A percentile compares a stretch with the other conserved stretches of the same genome.
Conservation (phyloP, 2,797 vertebrate genomes). For the Nyctibius grandis region DNA sequence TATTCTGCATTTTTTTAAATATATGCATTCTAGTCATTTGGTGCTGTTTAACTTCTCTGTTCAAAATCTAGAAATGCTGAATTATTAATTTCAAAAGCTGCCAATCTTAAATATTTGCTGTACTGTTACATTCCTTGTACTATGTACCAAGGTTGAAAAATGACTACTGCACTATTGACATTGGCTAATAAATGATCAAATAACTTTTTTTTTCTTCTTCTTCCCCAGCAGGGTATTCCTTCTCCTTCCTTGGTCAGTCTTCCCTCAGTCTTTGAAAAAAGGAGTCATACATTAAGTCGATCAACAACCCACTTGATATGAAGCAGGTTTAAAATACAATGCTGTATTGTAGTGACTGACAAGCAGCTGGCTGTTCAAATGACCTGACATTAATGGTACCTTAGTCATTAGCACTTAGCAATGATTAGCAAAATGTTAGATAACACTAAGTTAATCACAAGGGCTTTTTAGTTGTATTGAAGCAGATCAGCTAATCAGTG, state of each 20-base stretch:
- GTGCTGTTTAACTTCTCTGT: background rate
- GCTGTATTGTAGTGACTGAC: constrained; percentile 3
- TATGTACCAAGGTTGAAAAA: background rate
- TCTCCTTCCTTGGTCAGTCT: constrained; percentile 93
- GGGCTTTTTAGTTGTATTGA: background rate
- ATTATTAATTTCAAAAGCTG: background rate
- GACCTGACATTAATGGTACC: constrained; percentile 70
- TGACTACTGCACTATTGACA: background rate
- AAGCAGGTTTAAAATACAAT: constrained; percentile 28
- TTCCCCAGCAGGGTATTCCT: constrained; percentile 75
- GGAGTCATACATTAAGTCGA: constrained; percentile 92
- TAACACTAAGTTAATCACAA: constrained; percentile 67
- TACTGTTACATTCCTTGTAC: background rate
- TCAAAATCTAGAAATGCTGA: background rate
- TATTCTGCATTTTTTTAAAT: background rate
- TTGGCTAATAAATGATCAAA: background rate
- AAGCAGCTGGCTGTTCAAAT: constrained; percentile 26
- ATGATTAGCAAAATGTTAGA: constrained; percentile 48
- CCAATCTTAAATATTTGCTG: background rate
- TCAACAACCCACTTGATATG: constrained; percentile 94
- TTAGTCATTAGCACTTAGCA: constrained; percentile 71
- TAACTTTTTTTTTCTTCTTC: background rate
- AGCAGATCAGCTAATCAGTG: background rate
- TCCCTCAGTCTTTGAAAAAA: constrained; percentile 88
- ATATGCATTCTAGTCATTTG: fast-evolving